A percentile compares a stretch with the other conserved stretches of the same genome.
Evolutionary conservation across 2,888 invertebrate genomes (phyloP).

Genomic region (Bellardia bayeri): DNA sequence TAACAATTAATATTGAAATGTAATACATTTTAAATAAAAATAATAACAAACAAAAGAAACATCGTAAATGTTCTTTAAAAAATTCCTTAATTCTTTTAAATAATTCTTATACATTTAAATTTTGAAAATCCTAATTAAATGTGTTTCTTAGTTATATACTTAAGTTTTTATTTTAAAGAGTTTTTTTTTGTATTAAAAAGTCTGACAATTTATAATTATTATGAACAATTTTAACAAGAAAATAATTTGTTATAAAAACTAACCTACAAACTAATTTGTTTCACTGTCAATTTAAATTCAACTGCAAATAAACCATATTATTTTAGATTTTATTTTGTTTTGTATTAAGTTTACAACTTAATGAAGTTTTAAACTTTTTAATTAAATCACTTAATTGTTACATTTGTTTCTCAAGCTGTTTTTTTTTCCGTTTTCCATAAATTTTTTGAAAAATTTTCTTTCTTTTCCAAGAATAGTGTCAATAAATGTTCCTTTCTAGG

Average conservation of each 20-base stretch:
- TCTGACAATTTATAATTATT: no score
- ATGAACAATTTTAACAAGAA: conserved; percentile 35
- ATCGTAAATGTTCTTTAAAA: no score
- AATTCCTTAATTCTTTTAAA: no score
- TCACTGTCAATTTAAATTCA: conserved; percentile 70
- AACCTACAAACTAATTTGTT: conserved; percentile 72
- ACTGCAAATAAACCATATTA: not conserved
- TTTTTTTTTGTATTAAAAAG: no score
- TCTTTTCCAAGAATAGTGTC: no score
- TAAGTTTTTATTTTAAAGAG: no score
- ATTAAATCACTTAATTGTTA: not conserved
- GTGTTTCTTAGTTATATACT: no score
- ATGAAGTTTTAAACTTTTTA: conserved; percentile 59
- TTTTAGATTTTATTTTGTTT: not conserved
- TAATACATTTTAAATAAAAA: not conserved
- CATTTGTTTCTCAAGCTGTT: no score
- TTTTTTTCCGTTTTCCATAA: no score
- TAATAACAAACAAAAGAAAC: no score
- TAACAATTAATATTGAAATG: not conserved
- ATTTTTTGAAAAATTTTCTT: no score
- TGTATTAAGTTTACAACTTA: conserved; percentile 60
- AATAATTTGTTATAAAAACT: conserved; percentile 70
- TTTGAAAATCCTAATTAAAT: not conserved
- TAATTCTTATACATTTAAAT: no score
- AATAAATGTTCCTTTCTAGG: not conserved